Conservation (phyloP, 2,797 vertebrate genomes). For the Gila robusta region DNA sequence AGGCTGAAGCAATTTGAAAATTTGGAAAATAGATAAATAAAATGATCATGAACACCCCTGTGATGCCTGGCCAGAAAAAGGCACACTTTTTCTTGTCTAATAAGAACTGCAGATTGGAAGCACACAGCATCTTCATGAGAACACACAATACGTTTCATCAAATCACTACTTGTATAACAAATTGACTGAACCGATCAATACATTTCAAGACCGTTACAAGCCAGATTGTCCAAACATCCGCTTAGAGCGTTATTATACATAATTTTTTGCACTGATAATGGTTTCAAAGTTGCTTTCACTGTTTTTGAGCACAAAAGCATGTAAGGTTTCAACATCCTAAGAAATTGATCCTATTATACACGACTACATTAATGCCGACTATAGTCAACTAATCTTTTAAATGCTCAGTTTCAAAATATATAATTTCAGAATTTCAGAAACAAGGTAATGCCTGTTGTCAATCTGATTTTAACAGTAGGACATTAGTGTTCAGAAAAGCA, state of each 20-base stretch:
- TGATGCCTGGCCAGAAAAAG: slow-evolving; percentile 45
- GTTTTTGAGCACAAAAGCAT: neutral
- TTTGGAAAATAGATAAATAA: slow-evolving; percentile 63
- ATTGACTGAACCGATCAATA: neutral
- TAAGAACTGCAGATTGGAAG: neutral
- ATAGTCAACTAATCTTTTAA: neutral
- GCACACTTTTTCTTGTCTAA: slow-evolving; percentile 18
- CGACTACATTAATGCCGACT: neutral
- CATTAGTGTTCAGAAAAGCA: slow-evolving; percentile 41
- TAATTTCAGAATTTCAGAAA: neutral
- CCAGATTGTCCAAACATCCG: neutral
- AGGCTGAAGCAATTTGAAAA: slow-evolving; percentile 62
- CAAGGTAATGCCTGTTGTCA: neutral
- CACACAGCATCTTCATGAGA: neutral
- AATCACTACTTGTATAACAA: neutral
- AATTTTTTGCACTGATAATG: neutral
- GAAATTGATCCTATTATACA: neutral
- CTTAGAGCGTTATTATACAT: neutral
- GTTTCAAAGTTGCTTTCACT: neutral
- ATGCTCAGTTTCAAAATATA: neutral
- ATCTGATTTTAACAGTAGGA: slow-evolving; percentile 40
- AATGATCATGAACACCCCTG: slow-evolving; percentile 62
- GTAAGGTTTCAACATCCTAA: neutral
- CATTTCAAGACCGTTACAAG: neutral
- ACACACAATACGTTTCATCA: neutral